A percentile compares a stretch with the other conserved stretches of the same genome.
phyloP scores from a whole-genome alignment of 2,888 invertebrate species.

The Megaustenia siamemsis region DNA sequence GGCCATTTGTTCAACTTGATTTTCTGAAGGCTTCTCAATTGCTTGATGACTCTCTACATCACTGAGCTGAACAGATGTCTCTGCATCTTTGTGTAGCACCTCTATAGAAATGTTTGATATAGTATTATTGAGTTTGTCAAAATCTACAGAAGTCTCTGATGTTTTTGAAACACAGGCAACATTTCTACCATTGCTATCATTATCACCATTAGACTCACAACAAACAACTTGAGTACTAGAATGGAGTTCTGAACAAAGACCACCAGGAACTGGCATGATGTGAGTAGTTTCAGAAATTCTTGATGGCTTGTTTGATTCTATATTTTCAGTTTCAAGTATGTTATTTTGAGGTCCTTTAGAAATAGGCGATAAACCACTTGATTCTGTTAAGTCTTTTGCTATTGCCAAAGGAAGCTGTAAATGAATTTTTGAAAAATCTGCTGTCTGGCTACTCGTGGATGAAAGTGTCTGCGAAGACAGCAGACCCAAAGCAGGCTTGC shows the following conservation, averaged over 20 bases:
- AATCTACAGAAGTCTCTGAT: no score
- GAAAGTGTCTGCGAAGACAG: constrained; percentile 1
- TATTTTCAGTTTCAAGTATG: not conserved
- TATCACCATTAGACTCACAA: not conserved
- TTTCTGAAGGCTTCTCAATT: not conserved
- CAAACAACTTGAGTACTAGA: not conserved
- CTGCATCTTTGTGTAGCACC: not conserved
- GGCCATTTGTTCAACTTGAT: not conserved
- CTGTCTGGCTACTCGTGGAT: not conserved
- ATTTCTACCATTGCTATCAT: not conserved
- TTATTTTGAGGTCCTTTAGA: not conserved
- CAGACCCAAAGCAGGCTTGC: constrained; percentile 31
- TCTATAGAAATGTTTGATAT: not conserved
- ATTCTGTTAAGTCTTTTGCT: not conserved
- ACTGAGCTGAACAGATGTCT: not conserved
- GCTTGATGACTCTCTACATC: not conserved
- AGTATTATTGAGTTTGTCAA: not conserved
- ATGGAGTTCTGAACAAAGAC: not conserved
- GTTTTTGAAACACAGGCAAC: not conserved
- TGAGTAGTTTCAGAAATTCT: not conserved
- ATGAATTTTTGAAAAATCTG: constrained; percentile 1
- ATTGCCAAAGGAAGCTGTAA: not conserved
- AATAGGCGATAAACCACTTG: not conserved
- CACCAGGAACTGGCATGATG: not conserved
- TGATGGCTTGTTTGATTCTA: not conserved